Evolutionary conservation across 2,113 vertebrate species (phyloP).

Genomic region (Oxyura jamaicensis): DNA sequence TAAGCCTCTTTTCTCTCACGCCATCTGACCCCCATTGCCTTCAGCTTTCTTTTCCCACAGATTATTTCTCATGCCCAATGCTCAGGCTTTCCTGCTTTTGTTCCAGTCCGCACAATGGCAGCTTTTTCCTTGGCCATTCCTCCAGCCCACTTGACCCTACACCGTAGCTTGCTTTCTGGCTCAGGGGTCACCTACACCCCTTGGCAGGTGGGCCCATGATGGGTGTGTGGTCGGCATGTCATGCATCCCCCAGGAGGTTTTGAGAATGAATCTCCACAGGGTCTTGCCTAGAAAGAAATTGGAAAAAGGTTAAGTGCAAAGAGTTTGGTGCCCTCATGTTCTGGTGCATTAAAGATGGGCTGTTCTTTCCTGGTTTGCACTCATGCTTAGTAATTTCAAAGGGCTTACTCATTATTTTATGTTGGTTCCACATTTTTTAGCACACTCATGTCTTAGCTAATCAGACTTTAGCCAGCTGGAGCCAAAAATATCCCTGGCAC

Average conservation of each 20-base stretch:
- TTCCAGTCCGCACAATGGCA: not conserved
- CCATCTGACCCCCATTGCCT: not conserved
- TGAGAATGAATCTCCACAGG: not conserved
- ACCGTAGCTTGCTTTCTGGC: not conserved
- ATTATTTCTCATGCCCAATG: not conserved
- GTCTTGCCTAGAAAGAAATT: not conserved
- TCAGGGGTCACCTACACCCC: not conserved
- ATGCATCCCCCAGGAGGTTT: not conserved
- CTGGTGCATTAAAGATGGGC: not conserved
- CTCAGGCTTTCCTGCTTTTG: not conserved
- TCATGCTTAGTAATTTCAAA: constrained; percentile 35
- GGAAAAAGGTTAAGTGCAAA: not conserved
- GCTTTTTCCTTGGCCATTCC: not conserved
- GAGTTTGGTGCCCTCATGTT: not conserved
- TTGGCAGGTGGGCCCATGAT: not conserved
- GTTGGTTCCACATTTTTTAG: constrained; percentile 41
- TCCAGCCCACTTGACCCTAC: not conserved
- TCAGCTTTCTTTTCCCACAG: not conserved
- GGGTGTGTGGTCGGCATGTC: not conserved
- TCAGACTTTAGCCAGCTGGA: constrained; percentile 47
- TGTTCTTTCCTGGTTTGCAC: constrained; percentile 6
- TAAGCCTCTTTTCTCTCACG: not conserved
- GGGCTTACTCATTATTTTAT: constrained; percentile 43
- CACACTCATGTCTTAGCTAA: not conserved
- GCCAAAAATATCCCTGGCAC: constrained; percentile 48